These are phyloP conservation scores for Uloborus plumipes DNA, from an alignment of 2,888 invertebrate genomes.

Conservation along the genomic window DNA sequence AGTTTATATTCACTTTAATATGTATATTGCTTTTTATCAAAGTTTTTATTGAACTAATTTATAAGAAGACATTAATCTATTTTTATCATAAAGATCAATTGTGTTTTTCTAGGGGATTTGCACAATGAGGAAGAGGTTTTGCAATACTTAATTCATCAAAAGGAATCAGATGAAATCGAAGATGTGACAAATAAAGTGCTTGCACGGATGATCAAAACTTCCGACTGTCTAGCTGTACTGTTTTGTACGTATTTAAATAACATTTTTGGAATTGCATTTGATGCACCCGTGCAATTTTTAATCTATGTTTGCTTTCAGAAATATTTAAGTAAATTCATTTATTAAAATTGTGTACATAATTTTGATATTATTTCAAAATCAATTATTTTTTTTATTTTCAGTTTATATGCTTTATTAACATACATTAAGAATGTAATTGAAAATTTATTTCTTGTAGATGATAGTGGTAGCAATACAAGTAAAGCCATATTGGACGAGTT, in stretches of 20 bases:
- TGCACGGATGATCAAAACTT: conserved; percentile 65
- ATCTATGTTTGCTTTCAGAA: too few species aligned
- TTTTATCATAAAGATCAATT: neutral
- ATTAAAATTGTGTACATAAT: too few species aligned
- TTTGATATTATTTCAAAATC: neutral
- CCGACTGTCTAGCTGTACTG: conserved; percentile 67
- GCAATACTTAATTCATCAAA: conserved; percentile 66
- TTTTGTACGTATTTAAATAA: conserved; percentile 66
- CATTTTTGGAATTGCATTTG: neutral
- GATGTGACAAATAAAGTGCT: conserved; percentile 67
- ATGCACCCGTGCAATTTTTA: too few species aligned
- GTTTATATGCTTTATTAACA: too few species aligned
- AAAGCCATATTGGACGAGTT: conserved; percentile 87
- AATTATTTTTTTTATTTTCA: neutral
- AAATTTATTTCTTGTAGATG: conserved; percentile 20
- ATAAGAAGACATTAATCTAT: too few species aligned
- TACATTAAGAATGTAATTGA: neutral
- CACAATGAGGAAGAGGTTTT: conserved; percentile 66
- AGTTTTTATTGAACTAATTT: too few species aligned
- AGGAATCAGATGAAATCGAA: conserved; percentile 67
- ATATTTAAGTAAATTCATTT: too few species aligned
- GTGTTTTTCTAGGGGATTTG: conserved; percentile 64
- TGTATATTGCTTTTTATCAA: too few species aligned
- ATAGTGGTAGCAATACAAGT: conserved; percentile 34
- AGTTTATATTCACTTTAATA: too few species aligned